Base-by-base conservation (phyloP, 2,113 vertebrate species). In the Pongo pygmaeus region DNA sequence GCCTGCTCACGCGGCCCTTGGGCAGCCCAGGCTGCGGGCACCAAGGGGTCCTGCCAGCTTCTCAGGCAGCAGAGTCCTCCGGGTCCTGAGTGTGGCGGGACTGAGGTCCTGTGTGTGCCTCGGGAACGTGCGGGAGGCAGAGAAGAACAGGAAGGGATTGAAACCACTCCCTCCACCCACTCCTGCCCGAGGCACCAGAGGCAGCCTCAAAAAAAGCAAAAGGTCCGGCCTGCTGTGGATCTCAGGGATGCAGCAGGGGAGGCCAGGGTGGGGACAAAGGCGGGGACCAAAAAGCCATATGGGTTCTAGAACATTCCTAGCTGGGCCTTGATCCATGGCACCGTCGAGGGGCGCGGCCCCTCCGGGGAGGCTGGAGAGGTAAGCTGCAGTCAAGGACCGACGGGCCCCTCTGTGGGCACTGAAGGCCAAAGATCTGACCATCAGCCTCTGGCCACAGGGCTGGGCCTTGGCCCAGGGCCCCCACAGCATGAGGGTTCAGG, bases 361-460 rank as follows among this genome's bases (percentile, higher is more conserved):
- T 0, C 9, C 14, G 23, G 46, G 46, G 30, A 48, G 22, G 9
- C 22, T 6, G 5, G 16, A 27, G 46, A 50, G 16, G 67, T 27
- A 52, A 84, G 40, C 12, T 11, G 1, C 14, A 6, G 8, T 13
- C 8, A 10, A 52, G 32, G 61, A 0, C 16, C 3, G 3, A 20
- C 50, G 2, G 52, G 67, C 43, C 30, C 22, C 7, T 69, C 25
- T 0, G 5, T 4, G 30, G 6, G 35, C 43, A 13, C 27, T 0
- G 13, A 69, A 61, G 48, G 46, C 43, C 9, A 9, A 48, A n/a
- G 57, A 43, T 20, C 32, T 32, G 50, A 52, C 77, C 17, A 38
- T 13, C n/a, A 13, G 40, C 87, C n/a, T 35, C 38, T 11, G 27
- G 22, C 52, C 72, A 35, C 59, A 67, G 32, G n/a, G 23, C 20